Evolutionary conservation across 2,797 vertebrate species (phyloP).

Genomic region (Apogon talboti): DNA sequence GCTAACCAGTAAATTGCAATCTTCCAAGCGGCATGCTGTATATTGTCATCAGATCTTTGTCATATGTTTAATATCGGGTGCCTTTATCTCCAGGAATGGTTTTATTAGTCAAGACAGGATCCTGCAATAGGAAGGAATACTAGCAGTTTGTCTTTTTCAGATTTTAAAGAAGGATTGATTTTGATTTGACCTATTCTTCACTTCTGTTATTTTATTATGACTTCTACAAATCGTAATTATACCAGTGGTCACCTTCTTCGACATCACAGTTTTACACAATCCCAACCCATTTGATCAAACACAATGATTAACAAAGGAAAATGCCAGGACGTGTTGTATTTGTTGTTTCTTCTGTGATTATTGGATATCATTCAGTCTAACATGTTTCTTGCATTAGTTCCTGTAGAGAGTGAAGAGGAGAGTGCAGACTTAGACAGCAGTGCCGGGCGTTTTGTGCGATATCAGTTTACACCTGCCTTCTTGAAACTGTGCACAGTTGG

Average conservation of each 20-base stretch:
- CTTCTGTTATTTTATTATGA: neutral
- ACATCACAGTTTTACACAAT: neutral
- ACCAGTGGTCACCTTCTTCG: neutral
- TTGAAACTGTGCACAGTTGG: constrained; percentile 94
- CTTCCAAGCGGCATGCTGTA: neutral
- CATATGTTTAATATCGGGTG: neutral
- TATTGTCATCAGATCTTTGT: neutral
- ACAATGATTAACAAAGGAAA: neutral
- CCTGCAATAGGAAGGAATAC: neutral
- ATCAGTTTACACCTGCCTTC: constrained; percentile 98
- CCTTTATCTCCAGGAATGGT: neutral
- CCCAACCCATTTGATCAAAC: neutral
- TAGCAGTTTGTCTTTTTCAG: neutral
- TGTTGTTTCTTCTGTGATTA: neutral
- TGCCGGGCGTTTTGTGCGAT: constrained; percentile 95
- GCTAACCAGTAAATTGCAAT: constrained; percentile 3
- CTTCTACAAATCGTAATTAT: neutral
- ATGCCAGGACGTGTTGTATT: neutral
- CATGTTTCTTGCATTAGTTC: constrained; percentile 77
- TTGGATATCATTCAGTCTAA: neutral
- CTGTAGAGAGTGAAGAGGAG: constrained; percentile 87
- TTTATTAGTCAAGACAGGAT: neutral
- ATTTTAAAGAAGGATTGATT: neutral
- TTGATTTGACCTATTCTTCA: neutral
- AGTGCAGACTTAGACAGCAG: constrained; percentile 87